phyloP scores from a whole-genome alignment of 2,113 vertebrate genomes.

The Laterallus jamaicensis region DNA sequence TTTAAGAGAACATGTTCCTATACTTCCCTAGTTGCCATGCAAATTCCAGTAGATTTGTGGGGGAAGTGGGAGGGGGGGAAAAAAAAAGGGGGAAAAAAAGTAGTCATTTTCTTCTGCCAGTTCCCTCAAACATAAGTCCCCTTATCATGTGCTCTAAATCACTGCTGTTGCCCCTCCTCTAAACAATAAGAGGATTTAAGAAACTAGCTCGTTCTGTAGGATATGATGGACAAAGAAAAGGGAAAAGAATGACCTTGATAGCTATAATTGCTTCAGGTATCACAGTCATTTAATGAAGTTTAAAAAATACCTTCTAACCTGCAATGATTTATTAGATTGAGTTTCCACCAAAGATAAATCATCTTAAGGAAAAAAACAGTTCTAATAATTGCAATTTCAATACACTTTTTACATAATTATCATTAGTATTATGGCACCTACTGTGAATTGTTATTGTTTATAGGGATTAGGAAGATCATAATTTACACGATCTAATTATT shows the following conservation, averaged over 20 bases:
- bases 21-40: background rate
- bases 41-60: background rate
- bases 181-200: background rate
- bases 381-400: background rate
- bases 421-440: background rate
- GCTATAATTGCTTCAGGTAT: background rate
- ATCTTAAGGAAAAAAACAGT: background rate
- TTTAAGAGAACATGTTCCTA: background rate
- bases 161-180: background rate
- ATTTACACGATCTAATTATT: conserved; percentile 18
- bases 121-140: background rate
- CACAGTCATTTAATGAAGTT: background rate
- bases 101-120: background rate
- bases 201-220: background rate
- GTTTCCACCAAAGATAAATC: background rate
- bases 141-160: background rate
- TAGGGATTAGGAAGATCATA: background rate
- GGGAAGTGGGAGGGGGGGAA: too few relatives aligned
- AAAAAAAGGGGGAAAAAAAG: too few relatives aligned
- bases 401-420: background rate
- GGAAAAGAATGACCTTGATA: background rate
- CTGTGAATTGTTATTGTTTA: background rate
- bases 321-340: background rate
- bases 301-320: background rate
- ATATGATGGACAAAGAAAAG: background rate